Evolutionary conservation across 2,888 invertebrate genomes (phyloP).

Genomic region (Scaptomyza cyrtandrae): DNA sequence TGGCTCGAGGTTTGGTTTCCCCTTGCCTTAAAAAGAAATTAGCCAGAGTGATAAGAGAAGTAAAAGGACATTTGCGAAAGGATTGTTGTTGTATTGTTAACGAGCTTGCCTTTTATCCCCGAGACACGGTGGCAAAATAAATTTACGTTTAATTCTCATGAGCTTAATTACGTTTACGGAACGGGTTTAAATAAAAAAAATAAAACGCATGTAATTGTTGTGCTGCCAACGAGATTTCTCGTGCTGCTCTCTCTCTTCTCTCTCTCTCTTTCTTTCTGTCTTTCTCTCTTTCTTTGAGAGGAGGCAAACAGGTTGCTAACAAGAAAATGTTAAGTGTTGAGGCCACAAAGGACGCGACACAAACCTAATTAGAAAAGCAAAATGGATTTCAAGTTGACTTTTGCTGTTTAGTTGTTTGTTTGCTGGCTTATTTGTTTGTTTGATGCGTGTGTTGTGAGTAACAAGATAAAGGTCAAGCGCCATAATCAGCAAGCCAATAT

Average conservation of each 20-base stretch:
- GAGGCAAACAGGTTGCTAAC: no score
- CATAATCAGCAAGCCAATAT: slow-evolving; percentile 2
- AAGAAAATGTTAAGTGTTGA: no score
- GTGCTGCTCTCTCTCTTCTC: neutral
- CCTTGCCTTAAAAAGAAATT: slow-evolving; percentile 22
- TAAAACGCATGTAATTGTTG: slow-evolving; percentile 64
- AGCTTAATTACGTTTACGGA: slow-evolving; percentile 77
- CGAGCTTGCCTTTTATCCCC: slow-evolving; percentile 29
- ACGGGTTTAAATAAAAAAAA: slow-evolving; percentile 68
- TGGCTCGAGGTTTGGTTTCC: slow-evolving; percentile 6
- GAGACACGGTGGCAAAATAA: slow-evolving; percentile 50
- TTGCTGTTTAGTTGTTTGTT: neutral
- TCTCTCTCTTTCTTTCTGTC: no score
- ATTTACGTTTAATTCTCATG: slow-evolving; percentile 74
- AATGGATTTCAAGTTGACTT: slow-evolving; percentile 47
- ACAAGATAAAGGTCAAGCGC: slow-evolving; percentile 16
- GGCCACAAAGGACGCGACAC: neutral
- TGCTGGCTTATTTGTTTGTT: slow-evolving; percentile 14
- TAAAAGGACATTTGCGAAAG: slow-evolving; percentile 38
- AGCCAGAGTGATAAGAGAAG: slow-evolving; percentile 6
- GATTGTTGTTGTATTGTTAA: slow-evolving; percentile 50
- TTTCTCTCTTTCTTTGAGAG: no score
- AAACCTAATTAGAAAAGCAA: slow-evolving; percentile 60
- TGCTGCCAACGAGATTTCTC: neutral
- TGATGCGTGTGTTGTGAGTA: neutral